Percentiles rank a stretch among this genome's conserved stretches.
These are phyloP conservation scores for Diphyllodes magnificus DNA, from an alignment of 2,113 vertebrate species.

Conservation along the genomic window DNA sequence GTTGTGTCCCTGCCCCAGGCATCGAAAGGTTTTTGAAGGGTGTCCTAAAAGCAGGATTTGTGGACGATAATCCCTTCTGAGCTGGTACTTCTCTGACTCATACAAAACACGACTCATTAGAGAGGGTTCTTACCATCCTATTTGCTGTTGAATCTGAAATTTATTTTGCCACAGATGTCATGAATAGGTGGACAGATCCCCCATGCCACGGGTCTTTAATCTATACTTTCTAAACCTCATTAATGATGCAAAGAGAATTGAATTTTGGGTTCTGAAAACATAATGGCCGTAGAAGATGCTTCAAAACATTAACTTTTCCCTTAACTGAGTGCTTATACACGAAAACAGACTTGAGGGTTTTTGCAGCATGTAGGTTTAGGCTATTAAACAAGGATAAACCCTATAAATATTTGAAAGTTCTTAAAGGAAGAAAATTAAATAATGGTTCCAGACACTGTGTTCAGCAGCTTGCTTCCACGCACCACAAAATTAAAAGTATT, in stretches of 20 bases:
- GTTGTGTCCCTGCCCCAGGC: neutral
- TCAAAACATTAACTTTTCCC: neutral
- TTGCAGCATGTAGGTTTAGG: neutral
- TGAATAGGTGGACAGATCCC: neutral
- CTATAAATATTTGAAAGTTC: neutral
- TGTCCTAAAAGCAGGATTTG: neutral
- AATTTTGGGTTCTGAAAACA: neutral
- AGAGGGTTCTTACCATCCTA: neutral
- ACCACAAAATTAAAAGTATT: conserved; percentile 56
- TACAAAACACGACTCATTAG: neutral
- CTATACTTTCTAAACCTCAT: neutral
- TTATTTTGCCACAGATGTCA: neutral
- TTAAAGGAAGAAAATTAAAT: neutral
- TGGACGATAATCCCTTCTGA: neutral
- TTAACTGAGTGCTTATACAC: neutral
- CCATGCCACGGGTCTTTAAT: neutral
- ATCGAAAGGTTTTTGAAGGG: neutral
- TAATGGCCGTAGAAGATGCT: neutral
- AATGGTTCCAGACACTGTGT: neutral
- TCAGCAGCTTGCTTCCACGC: neutral
- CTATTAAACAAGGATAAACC: neutral
- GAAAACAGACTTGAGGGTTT: neutral
- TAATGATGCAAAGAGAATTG: neutral
- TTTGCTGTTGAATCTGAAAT: neutral
- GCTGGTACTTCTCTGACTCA: neutral